These are phyloP conservation scores for Thereva nobilitata DNA, from an alignment of 2,888 invertebrate genomes.

Conservation along the genomic window DNA sequence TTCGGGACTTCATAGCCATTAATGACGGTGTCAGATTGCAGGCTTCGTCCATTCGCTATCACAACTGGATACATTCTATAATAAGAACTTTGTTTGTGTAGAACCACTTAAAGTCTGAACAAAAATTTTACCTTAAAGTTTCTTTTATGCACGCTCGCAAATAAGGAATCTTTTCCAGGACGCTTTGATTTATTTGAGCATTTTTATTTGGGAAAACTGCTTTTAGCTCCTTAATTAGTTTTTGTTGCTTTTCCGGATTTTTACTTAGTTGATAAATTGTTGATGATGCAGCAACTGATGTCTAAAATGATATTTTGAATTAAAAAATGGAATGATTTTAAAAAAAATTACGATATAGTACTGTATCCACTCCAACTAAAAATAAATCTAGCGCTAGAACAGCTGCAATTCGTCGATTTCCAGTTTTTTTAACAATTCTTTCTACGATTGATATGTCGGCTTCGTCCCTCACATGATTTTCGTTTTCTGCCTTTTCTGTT, in stretches of 20 bases:
- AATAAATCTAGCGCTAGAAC: conserved; percentile 77
- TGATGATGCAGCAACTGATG: conserved; percentile 75
- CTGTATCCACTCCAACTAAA: conserved; percentile 80
- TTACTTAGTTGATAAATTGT: conserved; percentile 75
- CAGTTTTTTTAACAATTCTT: conserved; percentile 62
- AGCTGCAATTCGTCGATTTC: conserved; percentile 66
- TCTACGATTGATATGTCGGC: conserved; percentile 64
- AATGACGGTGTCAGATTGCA: conserved; percentile 74
- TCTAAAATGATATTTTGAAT: conserved; percentile 55
- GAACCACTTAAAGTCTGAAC: conserved; percentile 20
- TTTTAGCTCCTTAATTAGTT: conserved; percentile 67
- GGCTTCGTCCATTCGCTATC: conserved; percentile 76
- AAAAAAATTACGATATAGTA: conserved; percentile 47
- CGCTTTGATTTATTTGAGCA: conserved; percentile 63
- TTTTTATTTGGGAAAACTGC: conserved; percentile 62
- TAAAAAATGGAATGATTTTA: conserved; percentile 20
- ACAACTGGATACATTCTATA: conserved; percentile 80
- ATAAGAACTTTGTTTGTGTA: conserved; percentile 43
- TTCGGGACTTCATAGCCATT: conserved; percentile 80
- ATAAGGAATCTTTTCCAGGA: conserved; percentile 69
- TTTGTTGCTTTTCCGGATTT: conserved; percentile 69
- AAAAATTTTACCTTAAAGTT: conserved; percentile 65
- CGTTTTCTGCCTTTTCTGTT: conserved; percentile 59
- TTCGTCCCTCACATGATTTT: conserved; percentile 50
- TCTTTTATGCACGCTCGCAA: conserved; percentile 79